phyloP scores from a whole-genome alignment of 2,113 vertebrate genomes.

The Caranx ignobilis region DNA sequence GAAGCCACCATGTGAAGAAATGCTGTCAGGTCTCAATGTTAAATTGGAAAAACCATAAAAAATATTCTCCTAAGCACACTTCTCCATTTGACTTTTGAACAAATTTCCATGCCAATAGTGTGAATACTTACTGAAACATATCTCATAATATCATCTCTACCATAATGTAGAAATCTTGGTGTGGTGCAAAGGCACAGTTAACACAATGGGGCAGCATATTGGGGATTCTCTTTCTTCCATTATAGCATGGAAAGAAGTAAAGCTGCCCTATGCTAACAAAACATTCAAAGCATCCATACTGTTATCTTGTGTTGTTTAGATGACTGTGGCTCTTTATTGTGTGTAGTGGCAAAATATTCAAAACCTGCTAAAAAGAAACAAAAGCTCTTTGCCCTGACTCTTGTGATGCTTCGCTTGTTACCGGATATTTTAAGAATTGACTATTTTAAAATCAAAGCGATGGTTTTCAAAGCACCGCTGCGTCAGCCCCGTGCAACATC shows the following conservation, averaged over 20 bases:
- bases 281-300: not conserved
- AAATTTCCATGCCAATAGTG: not conserved
- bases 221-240: not conserved
- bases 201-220: not conserved
- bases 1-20: not conserved
- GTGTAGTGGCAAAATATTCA: not conserved
- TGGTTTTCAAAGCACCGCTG: slow-evolving; percentile 38
- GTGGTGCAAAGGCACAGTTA: not conserved
- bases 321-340: slow-evolving; percentile 7
- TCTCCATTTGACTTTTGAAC: not conserved
- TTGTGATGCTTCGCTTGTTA: not conserved
- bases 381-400: slow-evolving; percentile 5
- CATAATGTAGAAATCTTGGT: not conserved
- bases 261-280: not conserved
- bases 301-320: not conserved
- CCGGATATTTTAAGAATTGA: slow-evolving; percentile 17
- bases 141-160: not conserved
- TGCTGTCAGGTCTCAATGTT: not conserved
- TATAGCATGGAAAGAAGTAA: not conserved
- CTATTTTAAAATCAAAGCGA: slow-evolving; percentile 27
- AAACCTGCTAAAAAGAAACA: not conserved
- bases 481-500: slow-evolving; percentile 5
- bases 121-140: not conserved
- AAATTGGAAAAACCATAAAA: not conserved
- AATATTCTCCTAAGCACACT: not conserved